phyloP scores from a whole-genome alignment of 2,113 vertebrate species.

The Hemibagrus wyckioides region DNA sequence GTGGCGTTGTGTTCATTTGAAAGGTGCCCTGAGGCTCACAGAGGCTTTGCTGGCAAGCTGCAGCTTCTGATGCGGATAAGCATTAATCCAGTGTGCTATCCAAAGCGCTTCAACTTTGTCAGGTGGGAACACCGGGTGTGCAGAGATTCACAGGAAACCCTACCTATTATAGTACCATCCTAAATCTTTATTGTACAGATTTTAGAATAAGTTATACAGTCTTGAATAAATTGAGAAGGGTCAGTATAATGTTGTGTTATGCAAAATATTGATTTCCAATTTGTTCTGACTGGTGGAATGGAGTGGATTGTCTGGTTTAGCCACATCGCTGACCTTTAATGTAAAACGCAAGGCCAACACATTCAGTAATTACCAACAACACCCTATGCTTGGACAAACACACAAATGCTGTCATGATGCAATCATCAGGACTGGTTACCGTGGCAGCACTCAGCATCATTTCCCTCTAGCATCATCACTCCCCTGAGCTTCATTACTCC shows the following conservation, averaged over 20 bases:
- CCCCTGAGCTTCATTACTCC: constrained; percentile 40
- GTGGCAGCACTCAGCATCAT: constrained; percentile 43
- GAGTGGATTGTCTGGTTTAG: constrained; percentile 18
- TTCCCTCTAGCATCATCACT: constrained; percentile 26
- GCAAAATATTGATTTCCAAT: constrained; percentile 28
- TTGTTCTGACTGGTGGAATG: neutral
- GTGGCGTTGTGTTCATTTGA: constrained; percentile 33
- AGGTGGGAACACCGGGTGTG: constrained; percentile 24
- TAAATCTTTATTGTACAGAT: constrained; percentile 15
- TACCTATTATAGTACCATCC: constrained; percentile 19
- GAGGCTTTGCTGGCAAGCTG: constrained; percentile 43
- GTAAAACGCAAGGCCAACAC: neutral
- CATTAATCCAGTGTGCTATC: constrained; percentile 41
- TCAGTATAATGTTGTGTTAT: neutral
- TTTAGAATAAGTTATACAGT: neutral
- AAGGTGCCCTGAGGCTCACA: constrained; percentile 33
- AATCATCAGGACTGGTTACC: constrained; percentile 23
- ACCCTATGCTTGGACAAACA: neutral
- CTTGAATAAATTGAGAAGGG: neutral
- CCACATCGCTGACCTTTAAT: neutral
- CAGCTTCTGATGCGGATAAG: constrained; percentile 50
- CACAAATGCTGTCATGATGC: constrained; percentile 30
- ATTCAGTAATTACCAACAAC: neutral
- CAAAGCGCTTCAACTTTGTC: constrained; percentile 19
- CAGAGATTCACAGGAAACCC: constrained; percentile 22